Percentiles rank a stretch among this genome's conserved stretches.
Evolutionary conservation across 2,113 vertebrate species (phyloP).

Genomic region (Apteryx owenii): DNA sequence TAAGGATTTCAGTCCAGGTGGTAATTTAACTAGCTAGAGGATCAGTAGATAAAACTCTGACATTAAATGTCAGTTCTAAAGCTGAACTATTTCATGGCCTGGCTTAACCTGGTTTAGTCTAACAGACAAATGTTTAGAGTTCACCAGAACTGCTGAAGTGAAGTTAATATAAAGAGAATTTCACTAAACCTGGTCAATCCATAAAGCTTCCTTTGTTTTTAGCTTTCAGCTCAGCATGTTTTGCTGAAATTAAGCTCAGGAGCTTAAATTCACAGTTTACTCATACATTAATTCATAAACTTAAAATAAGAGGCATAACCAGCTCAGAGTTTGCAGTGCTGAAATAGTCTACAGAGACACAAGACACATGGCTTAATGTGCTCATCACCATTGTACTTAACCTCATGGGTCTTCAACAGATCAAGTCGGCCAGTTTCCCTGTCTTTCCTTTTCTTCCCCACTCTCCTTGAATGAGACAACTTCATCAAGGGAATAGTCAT

Average conservation of each 20-base stretch:
- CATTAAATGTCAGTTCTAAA: not conserved
- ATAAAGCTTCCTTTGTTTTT: conserved; percentile 23
- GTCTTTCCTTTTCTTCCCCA: not conserved
- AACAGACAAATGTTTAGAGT: conserved; percentile 39
- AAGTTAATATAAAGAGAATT: not conserved
- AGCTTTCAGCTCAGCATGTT: not conserved
- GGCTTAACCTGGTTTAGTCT: conserved; percentile 53
- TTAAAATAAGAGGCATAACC: not conserved
- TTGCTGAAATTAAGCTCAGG: not conserved
- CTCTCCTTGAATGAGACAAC: not conserved
- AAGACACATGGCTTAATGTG: not conserved
- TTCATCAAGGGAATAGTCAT: not conserved
- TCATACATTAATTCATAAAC: not conserved
- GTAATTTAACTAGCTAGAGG: not conserved
- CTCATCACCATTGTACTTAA: not conserved
- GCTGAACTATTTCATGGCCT: not conserved
- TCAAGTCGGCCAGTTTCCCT: not conserved
- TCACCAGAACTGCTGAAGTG: not conserved
- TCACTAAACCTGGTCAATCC: not conserved
- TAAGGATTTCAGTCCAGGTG: not conserved
- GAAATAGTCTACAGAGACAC: not conserved
- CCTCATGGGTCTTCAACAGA: not conserved
- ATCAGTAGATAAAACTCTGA: not conserved
- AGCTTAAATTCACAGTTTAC: not conserved
- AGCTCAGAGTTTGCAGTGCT: not conserved